phyloP scores from a whole-genome alignment of 2,797 vertebrate genomes.

The Poecilia wingei region DNA sequence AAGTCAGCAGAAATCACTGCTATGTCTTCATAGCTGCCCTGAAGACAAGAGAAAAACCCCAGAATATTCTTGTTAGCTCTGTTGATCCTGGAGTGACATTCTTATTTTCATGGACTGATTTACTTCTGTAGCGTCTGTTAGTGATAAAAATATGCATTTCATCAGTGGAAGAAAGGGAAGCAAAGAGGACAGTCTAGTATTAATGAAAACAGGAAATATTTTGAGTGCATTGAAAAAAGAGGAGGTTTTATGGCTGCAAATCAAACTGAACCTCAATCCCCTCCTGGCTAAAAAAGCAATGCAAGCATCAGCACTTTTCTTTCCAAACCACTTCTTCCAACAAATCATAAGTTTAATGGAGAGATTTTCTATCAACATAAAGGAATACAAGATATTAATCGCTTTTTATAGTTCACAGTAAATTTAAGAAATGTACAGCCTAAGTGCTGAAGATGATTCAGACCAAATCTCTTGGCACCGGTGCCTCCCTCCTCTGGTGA shows the following conservation, averaged over 20 bases:
- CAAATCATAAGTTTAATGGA: not conserved
- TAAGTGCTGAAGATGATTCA: not conserved
- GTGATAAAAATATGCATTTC: slow-evolving; percentile 62
- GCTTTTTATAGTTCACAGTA: not conserved
- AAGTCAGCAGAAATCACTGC: too few relatives aligned
- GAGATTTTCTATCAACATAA: not conserved
- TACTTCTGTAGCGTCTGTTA: slow-evolving; percentile 68
- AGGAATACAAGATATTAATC: not conserved
- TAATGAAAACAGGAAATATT: slow-evolving; percentile 54
- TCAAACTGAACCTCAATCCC: slow-evolving; percentile 25
- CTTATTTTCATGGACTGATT: slow-evolving; percentile 72
- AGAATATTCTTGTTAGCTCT: slow-evolving; percentile 53
- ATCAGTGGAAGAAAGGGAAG: slow-evolving; percentile 55
- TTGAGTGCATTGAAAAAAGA: slow-evolving; percentile 7
- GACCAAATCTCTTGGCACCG: slow-evolving; percentile 11
- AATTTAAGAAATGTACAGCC: not conserved
- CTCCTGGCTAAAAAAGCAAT: slow-evolving; percentile 9
- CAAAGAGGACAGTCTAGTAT: slow-evolving; percentile 41
- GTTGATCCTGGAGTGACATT: slow-evolving; percentile 69
- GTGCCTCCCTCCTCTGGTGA: slow-evolving; percentile 74
- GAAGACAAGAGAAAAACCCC: slow-evolving; percentile 23
- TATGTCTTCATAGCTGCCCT: slow-evolving; percentile 20
- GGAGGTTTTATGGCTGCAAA: slow-evolving; percentile 31
- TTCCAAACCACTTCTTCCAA: not conserved
- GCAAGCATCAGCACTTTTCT: slow-evolving; percentile 26